Percentiles rank a stretch among this genome's conserved stretches.
These are phyloP conservation scores for Gopherus flavomarginatus DNA, from an alignment of 2,113 vertebrate species.

Conservation along the genomic window DNA sequence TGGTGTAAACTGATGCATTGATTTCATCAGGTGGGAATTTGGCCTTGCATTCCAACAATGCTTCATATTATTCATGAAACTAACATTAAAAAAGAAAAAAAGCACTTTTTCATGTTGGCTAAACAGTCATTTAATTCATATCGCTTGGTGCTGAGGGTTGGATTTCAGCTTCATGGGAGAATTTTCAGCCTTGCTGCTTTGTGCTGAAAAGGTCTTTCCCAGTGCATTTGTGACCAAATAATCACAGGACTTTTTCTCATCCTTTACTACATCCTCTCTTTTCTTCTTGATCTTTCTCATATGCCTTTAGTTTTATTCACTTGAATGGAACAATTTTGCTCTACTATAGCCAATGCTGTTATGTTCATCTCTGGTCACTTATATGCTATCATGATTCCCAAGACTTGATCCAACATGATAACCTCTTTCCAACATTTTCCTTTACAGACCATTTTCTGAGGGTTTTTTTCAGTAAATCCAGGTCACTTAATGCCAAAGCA, in stretches of 20 bases:
- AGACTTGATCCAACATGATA: not conserved
- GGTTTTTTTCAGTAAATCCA: not conserved
- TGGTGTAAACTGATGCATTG: fast-evolving
- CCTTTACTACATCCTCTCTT: not conserved
- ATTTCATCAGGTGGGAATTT: not conserved
- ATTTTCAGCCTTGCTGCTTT: not conserved
- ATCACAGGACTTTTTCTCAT: not conserved
- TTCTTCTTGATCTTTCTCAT: not conserved
- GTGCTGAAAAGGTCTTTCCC: not conserved
- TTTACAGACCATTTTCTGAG: not conserved
- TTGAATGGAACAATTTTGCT: not conserved
- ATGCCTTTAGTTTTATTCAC: not conserved
- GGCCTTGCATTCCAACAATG: fast-evolving
- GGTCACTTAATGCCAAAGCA: not conserved
- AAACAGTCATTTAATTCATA: not conserved
- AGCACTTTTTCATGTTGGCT: fast-evolving
- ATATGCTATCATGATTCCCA: not conserved
- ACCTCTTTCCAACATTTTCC: not conserved
- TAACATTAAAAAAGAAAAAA: not conserved
- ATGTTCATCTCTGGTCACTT: not conserved
- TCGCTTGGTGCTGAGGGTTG: not conserved
- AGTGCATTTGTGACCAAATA: not conserved
- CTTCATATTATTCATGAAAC: fast-evolving
- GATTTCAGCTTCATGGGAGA: not conserved
- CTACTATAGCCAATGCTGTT: no score